Conservation (phyloP, 2,888 invertebrate genomes). For the Lomographa bimaculata region DNA sequence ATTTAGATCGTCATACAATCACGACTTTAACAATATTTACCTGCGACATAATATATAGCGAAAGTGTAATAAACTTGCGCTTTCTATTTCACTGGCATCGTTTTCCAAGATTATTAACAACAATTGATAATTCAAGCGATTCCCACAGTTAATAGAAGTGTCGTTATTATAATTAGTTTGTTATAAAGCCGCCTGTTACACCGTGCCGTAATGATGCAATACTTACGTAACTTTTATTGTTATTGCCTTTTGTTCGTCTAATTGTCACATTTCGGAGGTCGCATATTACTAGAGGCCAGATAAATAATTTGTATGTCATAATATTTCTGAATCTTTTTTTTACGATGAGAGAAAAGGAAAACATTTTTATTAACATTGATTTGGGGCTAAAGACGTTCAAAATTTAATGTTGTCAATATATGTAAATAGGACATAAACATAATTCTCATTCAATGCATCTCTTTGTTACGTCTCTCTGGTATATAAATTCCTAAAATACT, state of each 20-base stretch:
- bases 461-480: too few species aligned
- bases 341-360: constrained; percentile 6
- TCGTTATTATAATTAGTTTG: constrained; percentile 31
- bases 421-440: too few species aligned
- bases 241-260: constrained; percentile 25
- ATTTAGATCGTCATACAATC: too few species aligned
- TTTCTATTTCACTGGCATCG: constrained; percentile 36
- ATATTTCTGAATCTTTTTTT: constrained; percentile 1
- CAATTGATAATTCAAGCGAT: constrained; percentile 37
- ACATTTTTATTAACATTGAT: too few species aligned
- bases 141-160: constrained; percentile 40
- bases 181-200: constrained; percentile 31
- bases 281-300: constrained; percentile 9
- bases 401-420: too few species aligned
- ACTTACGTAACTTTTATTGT: constrained; percentile 19
- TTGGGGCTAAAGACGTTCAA: too few species aligned
- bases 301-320: constrained; percentile 11
- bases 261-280: constrained; percentile 27
- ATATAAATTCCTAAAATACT: too few species aligned
- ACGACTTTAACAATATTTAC: too few species aligned
- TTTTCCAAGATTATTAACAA: constrained; percentile 37
- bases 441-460: too few species aligned
- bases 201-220: constrained; percentile 28
- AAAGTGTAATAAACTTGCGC: constrained; percentile 41
- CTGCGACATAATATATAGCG: too few species aligned